phyloP scores from a whole-genome alignment of 2,113 vertebrate species.

The Colius striatus region DNA sequence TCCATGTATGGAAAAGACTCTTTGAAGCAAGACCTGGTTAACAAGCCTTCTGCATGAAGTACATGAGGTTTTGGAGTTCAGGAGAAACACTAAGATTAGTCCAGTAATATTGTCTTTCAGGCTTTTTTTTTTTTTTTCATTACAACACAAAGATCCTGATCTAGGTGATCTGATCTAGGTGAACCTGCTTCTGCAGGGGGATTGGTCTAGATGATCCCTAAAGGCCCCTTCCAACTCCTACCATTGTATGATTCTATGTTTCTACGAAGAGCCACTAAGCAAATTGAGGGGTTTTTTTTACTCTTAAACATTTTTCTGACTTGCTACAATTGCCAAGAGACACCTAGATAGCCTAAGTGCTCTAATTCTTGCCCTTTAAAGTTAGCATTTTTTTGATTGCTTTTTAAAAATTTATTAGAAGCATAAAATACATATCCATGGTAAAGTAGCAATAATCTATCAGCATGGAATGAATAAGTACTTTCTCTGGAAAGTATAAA shows the following conservation, averaged over 20 bases:
- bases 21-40: background rate
- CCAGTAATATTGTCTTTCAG: background rate
- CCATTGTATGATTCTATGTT: too few relatives aligned
- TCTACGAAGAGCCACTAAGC: background rate
- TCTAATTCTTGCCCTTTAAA: conserved; percentile 1
- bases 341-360: background rate
- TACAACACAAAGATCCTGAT: background rate
- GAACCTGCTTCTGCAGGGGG: too few relatives aligned
- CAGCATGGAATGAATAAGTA: background rate
- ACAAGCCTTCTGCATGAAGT: background rate
- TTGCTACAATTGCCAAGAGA: background rate
- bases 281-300: background rate
- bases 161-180: too few relatives aligned
- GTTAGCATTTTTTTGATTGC: background rate
- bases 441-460: background rate
- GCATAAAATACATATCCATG: background rate
- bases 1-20: background rate
- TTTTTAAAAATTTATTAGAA: background rate
- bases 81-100: background rate
- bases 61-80: background rate
- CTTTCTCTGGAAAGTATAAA: background rate
- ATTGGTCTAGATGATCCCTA: too few relatives aligned
- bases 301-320: background rate
- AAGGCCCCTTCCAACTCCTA: too few relatives aligned
- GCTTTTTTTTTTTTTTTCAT: background rate